Evolutionary conservation across 2,113 vertebrate species (phyloP).

Genomic region (Theristicus caerulescens): DNA sequence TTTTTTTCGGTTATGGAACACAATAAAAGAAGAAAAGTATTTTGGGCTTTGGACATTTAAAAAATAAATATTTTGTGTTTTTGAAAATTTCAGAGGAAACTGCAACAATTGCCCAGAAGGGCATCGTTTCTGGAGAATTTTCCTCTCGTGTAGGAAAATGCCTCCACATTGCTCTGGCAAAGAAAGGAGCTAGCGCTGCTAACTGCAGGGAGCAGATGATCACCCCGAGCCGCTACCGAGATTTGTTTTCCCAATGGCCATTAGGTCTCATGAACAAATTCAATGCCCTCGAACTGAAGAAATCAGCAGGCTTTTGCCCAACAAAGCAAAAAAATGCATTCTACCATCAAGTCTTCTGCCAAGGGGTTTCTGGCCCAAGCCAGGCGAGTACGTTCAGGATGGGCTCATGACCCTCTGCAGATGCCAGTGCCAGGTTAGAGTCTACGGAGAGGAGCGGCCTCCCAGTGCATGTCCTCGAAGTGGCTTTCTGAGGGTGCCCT

Average conservation of each 20-base stretch:
- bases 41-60: not conserved
- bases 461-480: accelerated
- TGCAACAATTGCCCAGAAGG: not conserved
- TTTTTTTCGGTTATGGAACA: not conserved
- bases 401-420: not conserved
- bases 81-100: not conserved
- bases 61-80: not conserved
- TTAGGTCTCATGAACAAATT: not conserved
- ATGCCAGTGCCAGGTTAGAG: too few species aligned
- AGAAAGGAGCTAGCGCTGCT: not conserved
- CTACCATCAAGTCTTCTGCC: not conserved
- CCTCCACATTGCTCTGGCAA: not conserved
- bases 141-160: not conserved
- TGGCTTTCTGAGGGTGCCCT: not conserved
- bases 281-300: accelerated
- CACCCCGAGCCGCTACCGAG: not conserved
- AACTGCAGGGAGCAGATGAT: not conserved
- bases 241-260: not conserved
- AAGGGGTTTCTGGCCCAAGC: not conserved
- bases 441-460: not conserved
- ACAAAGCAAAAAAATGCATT: not conserved
- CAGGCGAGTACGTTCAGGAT: not conserved
- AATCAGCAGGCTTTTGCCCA: not conserved
- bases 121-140: accelerated
- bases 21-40: not conserved